A percentile compares a stretch with the other conserved stretches of the same genome.
Conservation (phyloP, 2,888 invertebrate genomes). For the Tetheella fluctuosa region DNA sequence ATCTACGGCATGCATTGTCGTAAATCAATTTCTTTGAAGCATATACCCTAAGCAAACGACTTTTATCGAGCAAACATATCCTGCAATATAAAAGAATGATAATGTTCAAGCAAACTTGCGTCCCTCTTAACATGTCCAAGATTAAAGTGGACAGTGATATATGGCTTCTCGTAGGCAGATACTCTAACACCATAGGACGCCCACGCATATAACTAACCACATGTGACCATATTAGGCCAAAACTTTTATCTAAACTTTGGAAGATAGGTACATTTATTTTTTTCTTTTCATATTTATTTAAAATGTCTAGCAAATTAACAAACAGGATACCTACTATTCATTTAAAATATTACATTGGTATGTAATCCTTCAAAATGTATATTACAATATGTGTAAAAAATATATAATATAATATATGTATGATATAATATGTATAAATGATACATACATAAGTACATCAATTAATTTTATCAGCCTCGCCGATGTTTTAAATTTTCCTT, state of each 20-base stretch:
- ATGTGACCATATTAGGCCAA: too few relatives aligned
- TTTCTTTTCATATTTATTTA: too few relatives aligned
- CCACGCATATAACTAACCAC: too few relatives aligned
- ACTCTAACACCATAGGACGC: neutral
- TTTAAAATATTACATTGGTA: too few relatives aligned
- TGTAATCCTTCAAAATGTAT: too few relatives aligned
- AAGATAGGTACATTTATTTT: neutral
- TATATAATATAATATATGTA: too few relatives aligned
- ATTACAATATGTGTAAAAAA: too few relatives aligned
- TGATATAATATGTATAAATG: too few relatives aligned
- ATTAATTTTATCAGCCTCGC: neutral
- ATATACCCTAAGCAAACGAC: conserved; percentile 67
- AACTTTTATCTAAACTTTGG: too few relatives aligned
- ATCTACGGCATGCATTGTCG: conserved; percentile 43
- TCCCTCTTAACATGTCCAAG: conserved; percentile 33
- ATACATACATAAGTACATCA: too few relatives aligned
- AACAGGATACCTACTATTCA: too few relatives aligned
- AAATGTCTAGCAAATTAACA: too few relatives aligned
- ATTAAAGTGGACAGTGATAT: conserved; percentile 40
- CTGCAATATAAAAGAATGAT: conserved; percentile 56
- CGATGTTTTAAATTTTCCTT: neutral
- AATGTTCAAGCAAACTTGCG: conserved; percentile 47
- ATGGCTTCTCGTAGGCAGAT: neutral
- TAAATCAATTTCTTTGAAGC: conserved; percentile 65
- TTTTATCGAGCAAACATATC: conserved; percentile 65